Percentiles rank a stretch among this genome's conserved stretches.
Evolutionary conservation across 2,797 vertebrate genomes (phyloP).

Genomic region (Pyrocephalus nanus): DNA sequence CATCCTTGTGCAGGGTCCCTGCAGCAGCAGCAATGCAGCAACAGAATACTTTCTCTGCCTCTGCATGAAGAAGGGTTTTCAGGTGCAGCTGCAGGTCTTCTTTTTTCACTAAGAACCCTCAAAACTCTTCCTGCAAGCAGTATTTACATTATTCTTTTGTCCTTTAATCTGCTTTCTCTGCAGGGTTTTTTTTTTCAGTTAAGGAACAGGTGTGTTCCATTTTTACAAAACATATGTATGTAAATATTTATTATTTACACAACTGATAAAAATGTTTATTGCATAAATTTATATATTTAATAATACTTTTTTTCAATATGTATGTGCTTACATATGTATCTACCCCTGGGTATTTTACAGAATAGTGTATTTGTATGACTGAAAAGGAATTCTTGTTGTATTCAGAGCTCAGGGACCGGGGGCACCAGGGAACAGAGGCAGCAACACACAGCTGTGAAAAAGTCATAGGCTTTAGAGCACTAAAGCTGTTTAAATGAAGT

Average conservation of each 20-base stretch:
- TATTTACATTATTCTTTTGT: not conserved
- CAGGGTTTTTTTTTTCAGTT: not conserved
- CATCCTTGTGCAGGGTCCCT: not conserved
- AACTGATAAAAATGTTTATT: not conserved
- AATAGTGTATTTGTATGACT: not conserved
- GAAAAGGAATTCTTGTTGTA: not conserved
- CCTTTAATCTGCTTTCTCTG: not conserved
- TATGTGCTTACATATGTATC: not conserved
- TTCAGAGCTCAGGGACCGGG: not conserved
- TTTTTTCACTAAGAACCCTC: not conserved
- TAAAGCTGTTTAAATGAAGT: conserved; percentile 51
- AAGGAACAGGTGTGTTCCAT: not conserved
- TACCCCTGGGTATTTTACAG: not conserved
- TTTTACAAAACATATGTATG: not conserved
- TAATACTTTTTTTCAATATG: not conserved
- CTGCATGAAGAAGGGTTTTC: not conserved
- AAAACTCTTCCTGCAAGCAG: not conserved
- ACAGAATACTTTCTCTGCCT: not conserved
- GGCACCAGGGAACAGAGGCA: not conserved
- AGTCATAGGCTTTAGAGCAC: not conserved
- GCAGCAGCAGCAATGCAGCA: not conserved
- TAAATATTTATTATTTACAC: not conserved
- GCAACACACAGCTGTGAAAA: not conserved
- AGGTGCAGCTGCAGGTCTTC: not conserved
- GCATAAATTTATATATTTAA: not conserved